Evolutionary conservation across 2,797 vertebrate genomes (phyloP).

Genomic region (Acanthurus leucopareius): DNA sequence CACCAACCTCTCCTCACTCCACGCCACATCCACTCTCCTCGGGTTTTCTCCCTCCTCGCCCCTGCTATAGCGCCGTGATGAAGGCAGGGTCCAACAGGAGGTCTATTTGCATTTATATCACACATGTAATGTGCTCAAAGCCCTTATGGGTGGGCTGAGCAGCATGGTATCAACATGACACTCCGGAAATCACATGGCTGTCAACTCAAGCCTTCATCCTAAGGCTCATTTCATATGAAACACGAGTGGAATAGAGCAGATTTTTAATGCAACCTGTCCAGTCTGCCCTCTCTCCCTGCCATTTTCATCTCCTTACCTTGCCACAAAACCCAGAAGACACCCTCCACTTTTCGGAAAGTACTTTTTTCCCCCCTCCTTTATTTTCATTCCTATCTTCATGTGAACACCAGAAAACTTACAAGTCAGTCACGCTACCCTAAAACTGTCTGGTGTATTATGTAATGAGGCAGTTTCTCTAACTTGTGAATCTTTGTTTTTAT

Average conservation of each 20-base stretch:
- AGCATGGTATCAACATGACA: slow-evolving; percentile 69
- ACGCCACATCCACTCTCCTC: background rate
- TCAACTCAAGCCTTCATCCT: slow-evolving; percentile 68
- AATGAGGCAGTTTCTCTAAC: slow-evolving; percentile 20
- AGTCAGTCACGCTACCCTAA: background rate
- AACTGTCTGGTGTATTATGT: background rate
- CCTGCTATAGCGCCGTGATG: slow-evolving; percentile 29
- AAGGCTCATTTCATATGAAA: slow-evolving; percentile 74
- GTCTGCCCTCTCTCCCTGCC: background rate
- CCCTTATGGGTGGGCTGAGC: slow-evolving; percentile 55
- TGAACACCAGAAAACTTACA: background rate
- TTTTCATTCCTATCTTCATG: slow-evolving; percentile 1
- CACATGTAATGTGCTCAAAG: slow-evolving; percentile 65
- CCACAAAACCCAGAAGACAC: slow-evolving; percentile 6
- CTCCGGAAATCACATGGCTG: slow-evolving; percentile 70
- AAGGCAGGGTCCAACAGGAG: slow-evolving; percentile 68
- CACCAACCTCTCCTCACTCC: slow-evolving; percentile 29
- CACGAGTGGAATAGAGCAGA: slow-evolving; percentile 40
- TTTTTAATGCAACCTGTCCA: slow-evolving; percentile 63
- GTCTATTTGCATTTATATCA: slow-evolving; percentile 84
- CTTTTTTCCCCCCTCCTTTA: background rate
- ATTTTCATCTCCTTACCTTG: slow-evolving; percentile 38
- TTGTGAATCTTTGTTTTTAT: slow-evolving; percentile 25
- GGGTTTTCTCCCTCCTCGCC: background rate
- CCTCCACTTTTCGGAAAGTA: too few species aligned